Evolutionary conservation across 2,113 vertebrate species (phyloP).

Genomic region (Pseudonaja textilis): DNA sequence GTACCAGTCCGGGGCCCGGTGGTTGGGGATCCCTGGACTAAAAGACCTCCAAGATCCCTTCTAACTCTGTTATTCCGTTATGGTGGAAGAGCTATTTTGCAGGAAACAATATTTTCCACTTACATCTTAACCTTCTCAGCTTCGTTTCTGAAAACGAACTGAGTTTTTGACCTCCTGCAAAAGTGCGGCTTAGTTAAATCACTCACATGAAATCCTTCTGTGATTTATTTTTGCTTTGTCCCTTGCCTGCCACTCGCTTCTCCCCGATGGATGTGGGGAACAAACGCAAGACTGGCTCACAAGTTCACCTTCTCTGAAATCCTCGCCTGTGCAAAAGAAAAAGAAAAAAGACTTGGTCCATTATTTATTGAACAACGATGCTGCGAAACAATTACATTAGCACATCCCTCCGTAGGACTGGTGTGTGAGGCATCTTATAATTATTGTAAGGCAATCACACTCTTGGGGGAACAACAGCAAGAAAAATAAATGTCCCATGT

Average conservation of each 20-base stretch:
- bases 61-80: no score
- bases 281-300: neutral
- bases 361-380: slow-evolving; percentile 73
- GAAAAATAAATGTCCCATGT: slow-evolving; percentile 15
- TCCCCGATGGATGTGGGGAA: neutral
- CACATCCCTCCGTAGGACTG: slow-evolving; percentile 62
- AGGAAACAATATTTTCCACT: slow-evolving; percentile 3
- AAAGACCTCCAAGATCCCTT: neutral
- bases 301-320: slow-evolving; percentile 23
- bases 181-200: slow-evolving; percentile 55
- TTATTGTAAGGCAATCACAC: slow-evolving; percentile 68
- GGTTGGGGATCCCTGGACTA: no score
- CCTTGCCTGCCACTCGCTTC: neutral
- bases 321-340: slow-evolving; percentile 31
- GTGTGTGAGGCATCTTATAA: slow-evolving; percentile 70
- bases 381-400: slow-evolving; percentile 74
- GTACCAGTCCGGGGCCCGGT: no score
- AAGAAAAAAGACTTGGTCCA: slow-evolving; percentile 25
- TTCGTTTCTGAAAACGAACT: slow-evolving; percentile 28
- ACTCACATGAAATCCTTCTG: slow-evolving; percentile 46
- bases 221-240: neutral
- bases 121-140: slow-evolving; percentile 29
- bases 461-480: slow-evolving; percentile 61
- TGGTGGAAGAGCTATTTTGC: neutral
- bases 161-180: neutral